These are phyloP conservation scores for Hyposoter dolosus DNA, from an alignment of 2,888 invertebrate species.

Conservation along the genomic window DNA sequence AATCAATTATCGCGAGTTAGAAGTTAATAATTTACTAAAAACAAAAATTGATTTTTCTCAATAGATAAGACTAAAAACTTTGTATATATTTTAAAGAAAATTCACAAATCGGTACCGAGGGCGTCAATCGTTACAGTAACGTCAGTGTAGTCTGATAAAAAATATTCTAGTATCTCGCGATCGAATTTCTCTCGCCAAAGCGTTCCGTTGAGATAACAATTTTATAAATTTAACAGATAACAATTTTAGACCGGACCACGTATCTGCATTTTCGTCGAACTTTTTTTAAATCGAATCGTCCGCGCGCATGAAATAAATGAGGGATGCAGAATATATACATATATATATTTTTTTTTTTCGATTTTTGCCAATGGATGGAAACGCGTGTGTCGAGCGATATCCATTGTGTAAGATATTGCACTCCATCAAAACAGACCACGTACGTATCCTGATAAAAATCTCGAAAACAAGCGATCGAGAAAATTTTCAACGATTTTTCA, in stretches of 20 bases:
- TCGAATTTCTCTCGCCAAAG: background rate
- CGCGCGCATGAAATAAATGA: background rate
- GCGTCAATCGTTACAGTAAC: background rate
- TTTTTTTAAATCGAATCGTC: background rate
- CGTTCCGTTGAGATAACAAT: constrained; percentile 30
- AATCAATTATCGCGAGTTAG: background rate
- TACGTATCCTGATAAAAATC: too few relatives aligned
- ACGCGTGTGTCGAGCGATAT: too few relatives aligned
- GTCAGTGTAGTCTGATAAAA: background rate
- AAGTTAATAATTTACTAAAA: background rate
- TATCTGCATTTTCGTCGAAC: background rate
- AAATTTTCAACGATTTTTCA: too few relatives aligned
- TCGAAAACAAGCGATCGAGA: too few relatives aligned
- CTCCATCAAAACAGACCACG: too few relatives aligned
- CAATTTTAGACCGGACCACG: background rate
- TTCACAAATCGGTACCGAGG: background rate
- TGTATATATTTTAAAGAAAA: too few relatives aligned
- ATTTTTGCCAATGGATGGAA: too few relatives aligned
- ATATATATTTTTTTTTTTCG: background rate
- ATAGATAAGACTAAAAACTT: too few relatives aligned
- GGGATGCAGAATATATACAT: background rate
- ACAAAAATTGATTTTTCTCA: too few relatives aligned
- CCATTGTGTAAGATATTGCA: too few relatives aligned
- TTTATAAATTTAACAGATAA: constrained; percentile 17
- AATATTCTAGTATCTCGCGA: background rate